Percentiles rank a stretch among this genome's conserved stretches.
phyloP scores from a whole-genome alignment of 2,888 invertebrate genomes.

The Masnerella sp. region DNA sequence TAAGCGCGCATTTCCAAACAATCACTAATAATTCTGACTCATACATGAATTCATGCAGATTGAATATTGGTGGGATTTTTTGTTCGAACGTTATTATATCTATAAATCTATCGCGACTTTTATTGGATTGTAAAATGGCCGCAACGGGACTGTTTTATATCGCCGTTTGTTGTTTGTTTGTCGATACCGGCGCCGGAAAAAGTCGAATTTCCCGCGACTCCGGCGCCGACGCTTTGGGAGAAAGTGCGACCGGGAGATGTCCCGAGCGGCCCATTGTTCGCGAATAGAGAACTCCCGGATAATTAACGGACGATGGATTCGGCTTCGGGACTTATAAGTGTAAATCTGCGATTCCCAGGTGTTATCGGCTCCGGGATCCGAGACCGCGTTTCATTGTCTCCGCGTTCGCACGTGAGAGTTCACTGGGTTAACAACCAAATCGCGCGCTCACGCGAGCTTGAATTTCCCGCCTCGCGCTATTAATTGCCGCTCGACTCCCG shows the following conservation, averaged over 20 bases:
- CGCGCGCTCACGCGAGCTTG: too few relatives aligned
- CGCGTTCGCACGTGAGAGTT: constrained; percentile 47
- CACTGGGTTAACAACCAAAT: constrained; percentile 55
- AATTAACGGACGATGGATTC: constrained; percentile 39
- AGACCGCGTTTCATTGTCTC: constrained; percentile 54
- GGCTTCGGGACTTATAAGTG: constrained; percentile 32
- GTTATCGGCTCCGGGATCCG: too few relatives aligned
- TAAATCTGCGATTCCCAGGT: constrained; percentile 38
- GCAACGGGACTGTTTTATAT: constrained; percentile 38
- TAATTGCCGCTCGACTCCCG: too few relatives aligned
- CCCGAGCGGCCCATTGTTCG: constrained; percentile 11
- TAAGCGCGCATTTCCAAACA: constrained; percentile 38
- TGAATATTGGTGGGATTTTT: constrained; percentile 41
- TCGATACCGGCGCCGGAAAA: neutral
- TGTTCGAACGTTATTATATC: constrained; percentile 33
- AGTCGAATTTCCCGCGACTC: constrained; percentile 24
- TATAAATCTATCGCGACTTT: constrained; percentile 43
- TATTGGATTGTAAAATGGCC: constrained; percentile 41
- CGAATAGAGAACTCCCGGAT: constrained; percentile 19
- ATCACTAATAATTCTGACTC: constrained; percentile 52
- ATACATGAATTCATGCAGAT: constrained; percentile 42
- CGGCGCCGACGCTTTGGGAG: neutral
- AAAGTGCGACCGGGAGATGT: constrained; percentile 12
- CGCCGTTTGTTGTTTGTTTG: constrained; percentile 12
- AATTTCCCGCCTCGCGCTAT: constrained; percentile 5